Percentiles rank a stretch among this genome's conserved stretches.
These are phyloP conservation scores for Myotis planiceps DNA, from an alignment of 2,797 vertebrate species.

Conservation along the genomic window DNA sequence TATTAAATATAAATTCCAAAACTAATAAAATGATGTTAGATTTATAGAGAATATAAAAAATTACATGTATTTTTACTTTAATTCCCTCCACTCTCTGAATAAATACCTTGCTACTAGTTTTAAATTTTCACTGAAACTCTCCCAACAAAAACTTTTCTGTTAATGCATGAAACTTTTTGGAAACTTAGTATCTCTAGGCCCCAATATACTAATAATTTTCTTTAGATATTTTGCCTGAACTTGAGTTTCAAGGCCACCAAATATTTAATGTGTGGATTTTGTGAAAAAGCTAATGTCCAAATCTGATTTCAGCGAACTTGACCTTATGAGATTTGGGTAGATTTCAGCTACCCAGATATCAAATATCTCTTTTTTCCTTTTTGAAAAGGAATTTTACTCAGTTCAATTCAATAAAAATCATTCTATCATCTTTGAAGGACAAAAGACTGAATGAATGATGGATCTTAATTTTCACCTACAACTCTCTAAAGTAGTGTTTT, in stretches of 20 bases:
- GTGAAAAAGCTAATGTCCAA: constrained; percentile 49
- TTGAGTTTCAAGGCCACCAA: neutral
- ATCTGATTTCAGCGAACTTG: constrained; percentile 43
- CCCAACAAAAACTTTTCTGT: constrained; percentile 12
- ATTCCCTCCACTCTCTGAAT: neutral
- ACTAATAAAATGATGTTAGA: neutral
- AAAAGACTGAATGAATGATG: constrained; percentile 34
- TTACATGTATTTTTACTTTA: neutral
- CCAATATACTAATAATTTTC: neutral
- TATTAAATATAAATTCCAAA: neutral
- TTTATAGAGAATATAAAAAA: constrained; percentile 41
- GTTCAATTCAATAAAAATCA: constrained; percentile 40
- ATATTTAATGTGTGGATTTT: neutral
- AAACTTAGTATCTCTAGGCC: neutral
- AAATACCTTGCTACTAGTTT: neutral
- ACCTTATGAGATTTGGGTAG: constrained; percentile 10
- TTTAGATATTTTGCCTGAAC: constrained; percentile 28
- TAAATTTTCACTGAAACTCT: neutral
- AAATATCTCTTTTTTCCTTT: constrained; percentile 45
- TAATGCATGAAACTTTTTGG: constrained; percentile 7
- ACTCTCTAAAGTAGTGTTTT: neutral
- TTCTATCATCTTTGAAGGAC: constrained; percentile 39
- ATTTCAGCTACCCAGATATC: constrained; percentile 28
- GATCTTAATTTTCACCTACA: constrained; percentile 50
- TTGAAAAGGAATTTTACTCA: constrained; percentile 38